Base-by-base conservation (phyloP, 2,797 vertebrate genomes). In the Enoplosus armatus region DNA sequence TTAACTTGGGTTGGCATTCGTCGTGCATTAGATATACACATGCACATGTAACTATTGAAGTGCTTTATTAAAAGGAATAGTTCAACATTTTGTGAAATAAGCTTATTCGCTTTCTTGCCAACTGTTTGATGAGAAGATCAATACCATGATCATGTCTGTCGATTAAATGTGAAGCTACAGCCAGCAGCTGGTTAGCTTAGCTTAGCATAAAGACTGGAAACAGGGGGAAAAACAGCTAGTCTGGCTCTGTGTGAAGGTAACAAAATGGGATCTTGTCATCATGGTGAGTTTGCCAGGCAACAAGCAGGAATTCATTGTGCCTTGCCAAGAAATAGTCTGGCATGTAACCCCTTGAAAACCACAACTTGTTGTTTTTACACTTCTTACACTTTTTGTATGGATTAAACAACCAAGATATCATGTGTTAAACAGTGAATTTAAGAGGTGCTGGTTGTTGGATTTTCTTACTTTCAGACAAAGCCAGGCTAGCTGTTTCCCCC, bases 301-400 rank as follows among this genome's bases (percentile, higher is more conserved):
- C 58, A 12, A 33, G 35, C 51, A 69, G 14, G 24, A 18, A 10
- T 33, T 63, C 26, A 10, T 6, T 37, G 5, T 20, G 35, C 26
- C 26, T 53, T 59, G 26, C 20, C 14, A 72, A 72, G 22, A 53
- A 72, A 62, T 41, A 41, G 47, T 62, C 20, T 12, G 22, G 22
- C 22, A 59, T 2, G 0, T 18, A 39, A 58, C 22, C 58, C n/a
- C n/a, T 31, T 55, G 26, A 50, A 9, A 20, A 39, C 24, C 5
- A 27, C 18, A 11, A 16, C 5, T 27, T 37, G 15, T 26, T 11
- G 56, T 51, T 37, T 50, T 27, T 45, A 27, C 35, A 37, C 35
- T 37, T 37, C 35, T n/a, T n/a, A n/a, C 7, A 27, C n/a, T 45
- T 15, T 69, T 56, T 20, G 43, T 31, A 43, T 35, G 9, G 20